Percentiles rank a stretch among this genome's conserved stretches.
Conservation (phyloP, 2,888 invertebrate species). For the Agonum fuliginosum region DNA sequence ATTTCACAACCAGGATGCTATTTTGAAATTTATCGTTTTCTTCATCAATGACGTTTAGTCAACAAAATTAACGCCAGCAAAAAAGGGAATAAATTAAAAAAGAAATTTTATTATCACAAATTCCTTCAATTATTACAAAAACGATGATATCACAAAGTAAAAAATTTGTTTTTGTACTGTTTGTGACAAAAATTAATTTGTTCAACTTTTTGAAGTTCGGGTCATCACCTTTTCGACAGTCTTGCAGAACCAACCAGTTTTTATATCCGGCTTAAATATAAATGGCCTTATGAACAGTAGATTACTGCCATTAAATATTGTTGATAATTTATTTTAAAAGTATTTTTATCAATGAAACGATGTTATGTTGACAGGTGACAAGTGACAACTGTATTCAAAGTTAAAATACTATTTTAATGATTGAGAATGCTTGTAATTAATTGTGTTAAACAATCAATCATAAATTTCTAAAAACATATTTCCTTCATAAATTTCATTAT, state of each 20-base stretch:
- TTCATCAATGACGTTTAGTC: conserved; percentile 37
- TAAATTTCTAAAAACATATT: no score
- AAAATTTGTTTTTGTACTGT: conserved; percentile 26
- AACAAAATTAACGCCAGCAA: background rate
- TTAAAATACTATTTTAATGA: no score
- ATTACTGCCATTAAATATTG: background rate
- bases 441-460: no score
- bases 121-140: conserved; percentile 6
- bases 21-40: background rate
- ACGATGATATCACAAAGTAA: conserved; percentile 26
- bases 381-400: background rate
- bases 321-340: conserved; percentile 1
- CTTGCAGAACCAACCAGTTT: background rate
- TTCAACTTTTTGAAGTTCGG: background rate
- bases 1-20: conserved; percentile 14
- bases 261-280: conserved; percentile 29
- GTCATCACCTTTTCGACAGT: background rate
- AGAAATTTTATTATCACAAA: conserved; percentile 23
- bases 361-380: background rate
- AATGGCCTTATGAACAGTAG: background rate
- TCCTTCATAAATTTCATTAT: no score
- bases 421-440: no score
- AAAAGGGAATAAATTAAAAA: conserved; percentile 11
- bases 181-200: conserved; percentile 37
- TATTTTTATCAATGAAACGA: conserved; percentile 20